A percentile compares a stretch with the other conserved stretches of the same genome.
phyloP scores from a whole-genome alignment of 2,797 vertebrate genomes.

The Phrynocephalus guinanensis region DNA sequence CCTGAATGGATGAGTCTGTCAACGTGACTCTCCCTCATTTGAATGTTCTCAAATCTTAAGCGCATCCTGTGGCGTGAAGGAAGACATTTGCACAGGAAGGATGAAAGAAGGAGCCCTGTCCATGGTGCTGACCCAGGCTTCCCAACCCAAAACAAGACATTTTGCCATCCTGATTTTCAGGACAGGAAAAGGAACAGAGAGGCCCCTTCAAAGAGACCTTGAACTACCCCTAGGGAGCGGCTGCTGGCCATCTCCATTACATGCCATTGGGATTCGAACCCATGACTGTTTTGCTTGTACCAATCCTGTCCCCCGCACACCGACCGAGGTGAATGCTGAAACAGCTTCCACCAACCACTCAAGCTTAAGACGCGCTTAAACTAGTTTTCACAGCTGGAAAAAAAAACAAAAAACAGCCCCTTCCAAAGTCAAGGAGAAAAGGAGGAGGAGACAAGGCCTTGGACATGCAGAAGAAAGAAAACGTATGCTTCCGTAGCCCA shows the following conservation, averaged over 20 bases:
- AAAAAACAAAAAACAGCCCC: no score
- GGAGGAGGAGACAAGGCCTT: slow-evolving; percentile 23
- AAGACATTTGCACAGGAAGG: no score
- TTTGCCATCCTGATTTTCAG: no score
- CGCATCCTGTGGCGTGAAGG: no score
- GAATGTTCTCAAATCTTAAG: no score
- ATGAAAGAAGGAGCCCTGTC: background rate
- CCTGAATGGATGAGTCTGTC: no score
- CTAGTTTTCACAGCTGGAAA: slow-evolving; percentile 1
- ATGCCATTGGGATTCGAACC: background rate
- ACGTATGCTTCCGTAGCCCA: background rate
- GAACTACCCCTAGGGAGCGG: background rate
- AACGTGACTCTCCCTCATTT: no score
- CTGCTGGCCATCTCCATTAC: background rate
- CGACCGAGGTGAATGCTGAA: background rate
- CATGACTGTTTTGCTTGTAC: no score
- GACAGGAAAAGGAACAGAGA: background rate
- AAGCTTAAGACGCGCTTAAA: slow-evolving; percentile 28
- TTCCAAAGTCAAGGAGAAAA: no score
- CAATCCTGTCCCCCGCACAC: no score
- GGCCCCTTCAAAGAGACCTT: background rate
- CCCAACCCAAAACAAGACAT: no score
- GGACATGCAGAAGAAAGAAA: slow-evolving; percentile 53
- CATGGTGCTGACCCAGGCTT: background rate
- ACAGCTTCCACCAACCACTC: background rate